These are phyloP conservation scores for Belgica antarctica DNA, from an alignment of 2,888 invertebrate genomes.

Conservation along the genomic window DNA sequence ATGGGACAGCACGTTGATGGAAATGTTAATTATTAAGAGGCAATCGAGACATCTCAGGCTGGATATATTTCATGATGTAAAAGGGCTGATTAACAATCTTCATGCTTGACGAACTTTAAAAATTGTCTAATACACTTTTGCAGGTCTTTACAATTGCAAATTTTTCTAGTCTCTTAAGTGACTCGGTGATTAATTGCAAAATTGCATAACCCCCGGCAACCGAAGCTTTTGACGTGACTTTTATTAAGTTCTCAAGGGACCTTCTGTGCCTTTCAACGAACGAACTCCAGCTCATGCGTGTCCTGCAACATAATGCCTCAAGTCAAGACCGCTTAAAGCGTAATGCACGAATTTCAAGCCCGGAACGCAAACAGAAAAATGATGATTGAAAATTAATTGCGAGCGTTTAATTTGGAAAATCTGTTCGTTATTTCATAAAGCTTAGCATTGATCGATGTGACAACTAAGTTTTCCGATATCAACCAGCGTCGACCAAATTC, in stretches of 20 bases:
- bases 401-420: not conserved
- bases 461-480: too few species aligned
- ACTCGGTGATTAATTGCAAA: slow-evolving; percentile 19
- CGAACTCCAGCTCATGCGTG: not conserved
- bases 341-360: not conserved
- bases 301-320: not conserved
- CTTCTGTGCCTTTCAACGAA: not conserved
- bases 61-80: not conserved
- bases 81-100: not conserved
- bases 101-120: not conserved
- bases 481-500: not conserved
- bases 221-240: not conserved
- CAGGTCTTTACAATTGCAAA: not conserved
- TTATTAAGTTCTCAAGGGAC: slow-evolving; percentile 21
- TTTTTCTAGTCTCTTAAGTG: not conserved
- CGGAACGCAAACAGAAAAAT: not conserved
- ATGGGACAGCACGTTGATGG: too few species aligned
- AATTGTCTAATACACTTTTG: not conserved
- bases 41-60: not conserved
- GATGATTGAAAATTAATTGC: slow-evolving; percentile 7
- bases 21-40: slow-evolving; percentile 15
- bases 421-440: not conserved
- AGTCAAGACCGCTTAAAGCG: not conserved
- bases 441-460: not conserved
- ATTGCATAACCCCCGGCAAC: slow-evolving; percentile 21